phyloP scores from a whole-genome alignment of 2,888 invertebrate genomes.

The Acleris sparsana region DNA sequence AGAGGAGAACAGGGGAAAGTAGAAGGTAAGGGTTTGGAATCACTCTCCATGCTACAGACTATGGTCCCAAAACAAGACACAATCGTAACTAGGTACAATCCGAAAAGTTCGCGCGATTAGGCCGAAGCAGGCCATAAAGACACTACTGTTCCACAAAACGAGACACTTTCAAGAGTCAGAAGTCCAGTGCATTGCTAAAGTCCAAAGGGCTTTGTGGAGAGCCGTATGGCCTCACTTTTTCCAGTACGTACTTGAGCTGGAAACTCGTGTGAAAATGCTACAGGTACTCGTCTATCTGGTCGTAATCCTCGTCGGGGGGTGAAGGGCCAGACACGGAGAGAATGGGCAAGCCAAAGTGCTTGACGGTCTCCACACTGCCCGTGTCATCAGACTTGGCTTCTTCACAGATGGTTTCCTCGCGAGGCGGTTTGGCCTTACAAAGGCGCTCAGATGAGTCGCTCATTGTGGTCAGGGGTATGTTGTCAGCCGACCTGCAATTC shows the following conservation, averaged over 20 bases:
- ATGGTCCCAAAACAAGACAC: conserved; percentile 78
- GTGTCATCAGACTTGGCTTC: conserved; percentile 78
- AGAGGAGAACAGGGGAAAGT: conserved; percentile 51
- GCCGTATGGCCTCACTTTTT: conserved; percentile 76
- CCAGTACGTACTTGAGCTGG: conserved; percentile 80
- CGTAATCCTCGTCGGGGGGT: conserved; percentile 88
- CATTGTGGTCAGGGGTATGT: conserved; percentile 75
- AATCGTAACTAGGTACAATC: conserved; percentile 52
- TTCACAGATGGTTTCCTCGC: conserved; percentile 77
- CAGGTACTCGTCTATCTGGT: conserved; percentile 85
- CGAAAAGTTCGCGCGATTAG: conserved; percentile 23
- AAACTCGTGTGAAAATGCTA: conserved; percentile 82
- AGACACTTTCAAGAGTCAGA: conserved; percentile 32
- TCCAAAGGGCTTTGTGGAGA: conserved; percentile 72
- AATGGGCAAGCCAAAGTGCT: conserved; percentile 88
- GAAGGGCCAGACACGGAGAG: conserved; percentile 92
- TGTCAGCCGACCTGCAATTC: conserved; percentile 74
- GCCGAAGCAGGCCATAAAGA: conserved; percentile 50
- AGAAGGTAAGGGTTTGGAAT: conserved; percentile 43
- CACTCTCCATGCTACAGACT: conserved; percentile 55
- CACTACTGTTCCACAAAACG: conserved; percentile 39
- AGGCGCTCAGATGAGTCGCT: conserved; percentile 80
- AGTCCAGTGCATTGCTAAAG: conserved; percentile 38
- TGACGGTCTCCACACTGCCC: conserved; percentile 79
- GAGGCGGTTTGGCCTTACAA: conserved; percentile 66